These are phyloP conservation scores for Apodemus agrarius DNA, from an alignment of 2,797 vertebrate species.

Conservation along the genomic window DNA sequence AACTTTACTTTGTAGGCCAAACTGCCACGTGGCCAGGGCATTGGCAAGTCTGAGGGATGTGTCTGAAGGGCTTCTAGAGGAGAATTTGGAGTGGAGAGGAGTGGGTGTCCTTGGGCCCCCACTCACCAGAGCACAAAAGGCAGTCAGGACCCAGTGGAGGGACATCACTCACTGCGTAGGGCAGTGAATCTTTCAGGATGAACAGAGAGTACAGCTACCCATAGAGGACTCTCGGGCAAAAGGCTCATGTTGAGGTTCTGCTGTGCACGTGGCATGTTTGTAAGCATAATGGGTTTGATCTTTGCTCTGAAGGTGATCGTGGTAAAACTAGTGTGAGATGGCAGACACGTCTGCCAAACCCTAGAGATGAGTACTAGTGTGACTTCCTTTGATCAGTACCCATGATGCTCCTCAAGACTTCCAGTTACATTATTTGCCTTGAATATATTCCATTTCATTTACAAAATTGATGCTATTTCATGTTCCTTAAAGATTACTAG, in stretches of 20 bases:
- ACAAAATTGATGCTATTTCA: constrained; percentile 47
- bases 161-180: not conserved
- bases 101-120: not conserved
- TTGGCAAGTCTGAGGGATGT: not conserved
- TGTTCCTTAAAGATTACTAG: constrained; percentile 1
- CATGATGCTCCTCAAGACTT: not conserved
- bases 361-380: not conserved
- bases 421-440: constrained; percentile 26
- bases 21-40: not conserved
- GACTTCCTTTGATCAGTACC: not conserved
- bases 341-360: not conserved
- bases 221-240: not conserved
- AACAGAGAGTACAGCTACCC: constrained; percentile 30
- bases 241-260: constrained; percentile 8
- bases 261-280: not conserved
- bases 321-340: not conserved
- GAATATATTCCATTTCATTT: constrained; percentile 45
- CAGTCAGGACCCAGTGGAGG: constrained; percentile 14
- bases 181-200: constrained; percentile 47
- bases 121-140: constrained; percentile 33
- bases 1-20: not conserved
- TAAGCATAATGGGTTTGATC: constrained; percentile 10
- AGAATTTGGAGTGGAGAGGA: not conserved
- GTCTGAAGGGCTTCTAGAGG: not conserved
- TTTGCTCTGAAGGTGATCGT: not conserved